Base-by-base conservation (phyloP, 2,888 invertebrate genomes). In the Andricus quercusramuli region DNA sequence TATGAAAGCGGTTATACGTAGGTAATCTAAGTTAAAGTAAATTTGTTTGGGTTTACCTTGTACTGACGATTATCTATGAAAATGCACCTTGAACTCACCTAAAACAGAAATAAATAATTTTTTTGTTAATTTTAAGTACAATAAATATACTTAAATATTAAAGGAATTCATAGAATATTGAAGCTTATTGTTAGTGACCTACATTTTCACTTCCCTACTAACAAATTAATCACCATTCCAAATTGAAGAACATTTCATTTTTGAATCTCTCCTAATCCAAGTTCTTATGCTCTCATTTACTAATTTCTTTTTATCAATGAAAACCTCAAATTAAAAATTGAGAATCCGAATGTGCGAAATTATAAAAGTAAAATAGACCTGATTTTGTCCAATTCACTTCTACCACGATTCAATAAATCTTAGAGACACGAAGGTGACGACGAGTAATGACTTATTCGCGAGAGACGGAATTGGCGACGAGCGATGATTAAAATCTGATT, bases 401-500 rank as follows among this genome's bases (percentile, higher is more conserved):
- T 47, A 47, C 47, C 47, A 47, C 47, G 17, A 29, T 51, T 56
- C 29, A 56, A 74, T 74, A 59, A 74, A 56, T 74, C 74, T 56
- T 74, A 2, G 56, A 22, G 56, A 56, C 29, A 32, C 25, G n/a
- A 74, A 74, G n/a, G 32, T 51, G 37, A 56, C n/a, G 74, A 74
- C n/a, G n/a, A 74, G 56, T 74, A n/a, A 51, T 80, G 80, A 81
- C 80, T 80, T 81, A 79, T 80, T 83, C 76, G 67, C 47, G 82
- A 77, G 78, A 66, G 68, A 59, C 56, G 74, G 32, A 64, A 79
- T 81, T 78, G n/a, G 64, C 78, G 32, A 74, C 68, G 44, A 64
- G 65, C 51, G 86, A 86, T 90, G 87, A 89, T 88, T 89, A 89
- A 90, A 89, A 90, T 84, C 81, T 79, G 83, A 84, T 83, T 84